Conservation (phyloP, 2,888 invertebrate genomes). For the Eristalinus sepulchralis region DNA sequence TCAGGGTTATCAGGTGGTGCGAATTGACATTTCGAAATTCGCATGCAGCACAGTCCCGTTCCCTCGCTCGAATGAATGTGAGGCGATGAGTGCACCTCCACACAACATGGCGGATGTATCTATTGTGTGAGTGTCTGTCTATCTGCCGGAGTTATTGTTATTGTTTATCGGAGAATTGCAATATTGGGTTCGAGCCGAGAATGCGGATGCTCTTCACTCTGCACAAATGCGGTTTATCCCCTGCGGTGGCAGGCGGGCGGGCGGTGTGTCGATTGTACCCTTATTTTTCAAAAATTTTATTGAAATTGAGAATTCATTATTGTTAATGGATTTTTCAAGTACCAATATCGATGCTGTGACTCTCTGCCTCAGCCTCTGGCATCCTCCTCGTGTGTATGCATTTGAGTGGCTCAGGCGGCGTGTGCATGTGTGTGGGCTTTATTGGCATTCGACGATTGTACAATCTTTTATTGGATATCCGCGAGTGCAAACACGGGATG, state of each 20-base stretch:
- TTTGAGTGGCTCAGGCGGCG: neutral
- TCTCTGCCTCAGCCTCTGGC: neutral
- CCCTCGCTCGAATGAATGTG: neutral
- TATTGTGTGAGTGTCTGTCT: neutral
- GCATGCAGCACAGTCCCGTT: neutral
- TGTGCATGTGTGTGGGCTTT: constrained; percentile 9
- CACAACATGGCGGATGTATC: neutral
- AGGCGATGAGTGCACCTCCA: neutral
- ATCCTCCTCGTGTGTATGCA: neutral
- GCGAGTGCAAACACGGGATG: constrained; percentile 57
- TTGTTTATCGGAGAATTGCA: constrained; percentile 58
- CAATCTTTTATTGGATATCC: constrained; percentile 66
- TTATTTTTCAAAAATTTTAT: constrained; percentile 62
- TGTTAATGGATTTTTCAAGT: constrained; percentile 72
- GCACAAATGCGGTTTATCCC: constrained; percentile 30
- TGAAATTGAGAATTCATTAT: constrained; percentile 71
- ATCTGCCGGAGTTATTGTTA: constrained; percentile 16
- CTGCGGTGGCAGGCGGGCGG: neutral
- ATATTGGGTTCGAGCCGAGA: constrained; percentile 53
- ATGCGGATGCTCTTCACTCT: constrained; percentile 33
- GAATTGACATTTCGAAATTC: neutral
- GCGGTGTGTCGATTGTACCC: constrained; percentile 18
- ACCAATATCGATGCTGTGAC: constrained; percentile 66
- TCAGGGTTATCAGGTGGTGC: neutral
- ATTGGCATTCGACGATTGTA: constrained; percentile 37